Percentiles rank a stretch among this genome's conserved stretches.
Conservation (phyloP, 2,797 vertebrate species). For the Chiroxiphia lanceolata region DNA sequence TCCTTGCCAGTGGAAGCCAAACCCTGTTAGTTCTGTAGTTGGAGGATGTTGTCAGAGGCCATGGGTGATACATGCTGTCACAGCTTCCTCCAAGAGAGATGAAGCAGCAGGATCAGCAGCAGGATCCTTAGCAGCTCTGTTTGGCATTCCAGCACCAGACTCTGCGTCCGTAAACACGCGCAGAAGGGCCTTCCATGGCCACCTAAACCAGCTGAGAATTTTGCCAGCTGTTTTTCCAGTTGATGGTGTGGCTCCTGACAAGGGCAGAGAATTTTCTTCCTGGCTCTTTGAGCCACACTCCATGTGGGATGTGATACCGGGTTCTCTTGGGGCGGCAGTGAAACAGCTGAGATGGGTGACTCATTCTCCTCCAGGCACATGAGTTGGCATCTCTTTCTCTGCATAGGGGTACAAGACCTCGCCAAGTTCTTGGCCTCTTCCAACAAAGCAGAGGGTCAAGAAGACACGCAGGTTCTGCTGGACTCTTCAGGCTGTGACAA, state of each 20-base stretch:
- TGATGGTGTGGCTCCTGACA: neutral
- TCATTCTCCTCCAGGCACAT: neutral
- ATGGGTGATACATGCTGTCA: neutral
- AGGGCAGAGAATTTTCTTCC: neutral
- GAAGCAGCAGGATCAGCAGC: neutral
- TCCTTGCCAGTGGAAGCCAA: neutral
- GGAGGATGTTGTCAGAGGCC: neutral
- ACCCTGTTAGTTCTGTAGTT: neutral
- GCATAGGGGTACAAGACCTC: slow-evolving; percentile 77
- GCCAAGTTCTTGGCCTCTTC: slow-evolving; percentile 78
- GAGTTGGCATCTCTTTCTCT: neutral
- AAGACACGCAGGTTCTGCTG: slow-evolving; percentile 74
- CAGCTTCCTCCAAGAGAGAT: neutral
- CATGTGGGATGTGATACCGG: neutral
- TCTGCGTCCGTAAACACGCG: accelerated
- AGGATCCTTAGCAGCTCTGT: neutral
- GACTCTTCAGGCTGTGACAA: slow-evolving; percentile 78
- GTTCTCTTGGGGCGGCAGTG: neutral
- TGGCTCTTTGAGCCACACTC: neutral
- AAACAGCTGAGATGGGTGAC: neutral
- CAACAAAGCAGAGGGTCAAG: slow-evolving; percentile 75
- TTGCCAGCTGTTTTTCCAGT: neutral
- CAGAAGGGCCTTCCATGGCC: neutral
- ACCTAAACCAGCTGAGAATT: neutral
- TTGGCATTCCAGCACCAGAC: neutral